Evolutionary conservation across 2,888 invertebrate genomes (phyloP), one percentile per base, ranked within the genome.

Genomic region (Muschampia plurimacula): DNA sequence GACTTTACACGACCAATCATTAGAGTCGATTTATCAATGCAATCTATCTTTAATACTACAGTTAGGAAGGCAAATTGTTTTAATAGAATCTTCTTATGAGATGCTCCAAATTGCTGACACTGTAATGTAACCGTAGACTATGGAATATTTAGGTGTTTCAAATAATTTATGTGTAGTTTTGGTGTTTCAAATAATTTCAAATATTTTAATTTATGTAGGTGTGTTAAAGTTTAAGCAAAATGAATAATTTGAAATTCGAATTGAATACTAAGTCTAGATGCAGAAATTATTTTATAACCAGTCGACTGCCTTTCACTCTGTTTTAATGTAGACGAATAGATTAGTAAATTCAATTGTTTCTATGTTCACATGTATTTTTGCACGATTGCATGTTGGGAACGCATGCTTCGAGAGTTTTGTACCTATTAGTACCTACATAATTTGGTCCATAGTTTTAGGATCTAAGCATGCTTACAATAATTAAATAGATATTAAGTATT

Each of bases 21-120:
- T 28, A 32, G n/a, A 39, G 39, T 63, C 39, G 39, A 63, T 41
- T 63, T 63, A 63, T 22, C 63, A 60, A 60, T 36, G 39, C 60
- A 3, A 39, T n/a, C 8, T 32, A n/a, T 60, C 2, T 36, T 39
- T 15, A 39, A 60, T 39, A 60, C 13, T 39, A 3, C 55, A 57
- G 28, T 57, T 57, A 28, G 12, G 57, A 57, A 15, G 57, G 28
- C 57, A 57, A 28, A 57, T 57, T 57, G 57, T 57, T 57, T 57
- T 28, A 57, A 57, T 57, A 28, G 57, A 57, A 57, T 57, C 57
- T 57, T 57, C 22, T 6, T 57, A 28, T 12, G 13, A 57, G 12
- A 12, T 28, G 28, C 12, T 57, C 28, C 28, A 57, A 57, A 22
- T 57, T 57, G 57, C 10, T 57, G 12, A 57, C 28, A 28, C 28